These are phyloP conservation scores for Anguilla anguilla DNA, from an alignment of 2,797 vertebrate species.

Conservation along the genomic window DNA sequence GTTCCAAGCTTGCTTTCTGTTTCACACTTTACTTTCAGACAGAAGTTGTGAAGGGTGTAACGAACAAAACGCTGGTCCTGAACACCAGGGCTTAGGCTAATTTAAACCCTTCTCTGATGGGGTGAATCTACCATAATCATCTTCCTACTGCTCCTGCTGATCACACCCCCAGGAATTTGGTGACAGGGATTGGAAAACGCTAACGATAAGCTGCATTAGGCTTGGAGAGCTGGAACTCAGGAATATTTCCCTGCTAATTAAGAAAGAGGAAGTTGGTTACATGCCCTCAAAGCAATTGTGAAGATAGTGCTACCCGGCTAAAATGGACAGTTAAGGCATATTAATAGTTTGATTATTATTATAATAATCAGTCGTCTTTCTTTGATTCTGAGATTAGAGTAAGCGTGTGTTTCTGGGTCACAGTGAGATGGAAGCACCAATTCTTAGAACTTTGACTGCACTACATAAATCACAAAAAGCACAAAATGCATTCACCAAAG, in stretches of 20 bases:
- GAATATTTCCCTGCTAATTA: not conserved
- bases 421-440: not conserved
- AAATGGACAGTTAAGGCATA: not conserved
- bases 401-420: not conserved
- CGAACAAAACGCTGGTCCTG: not conserved
- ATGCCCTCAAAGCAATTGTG: not conserved
- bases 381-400: not conserved
- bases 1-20: not conserved
- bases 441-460: not conserved
- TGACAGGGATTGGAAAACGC: not conserved
- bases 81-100: not conserved
- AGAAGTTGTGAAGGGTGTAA: not conserved
- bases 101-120: not conserved
- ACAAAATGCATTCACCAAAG: slow-evolving; percentile 1
- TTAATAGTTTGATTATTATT: no score
- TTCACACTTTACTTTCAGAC: not conserved
- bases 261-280: not conserved
- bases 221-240: not conserved
- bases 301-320: not conserved
- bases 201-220: not conserved
- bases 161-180: not conserved
- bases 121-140: not conserved
- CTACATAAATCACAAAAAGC: not conserved
- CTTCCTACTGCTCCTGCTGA: not conserved
- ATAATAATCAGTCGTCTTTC: not conserved